Evolutionary conservation across 2,797 vertebrate species (phyloP).

Genomic region (Anas flavirostris): DNA sequence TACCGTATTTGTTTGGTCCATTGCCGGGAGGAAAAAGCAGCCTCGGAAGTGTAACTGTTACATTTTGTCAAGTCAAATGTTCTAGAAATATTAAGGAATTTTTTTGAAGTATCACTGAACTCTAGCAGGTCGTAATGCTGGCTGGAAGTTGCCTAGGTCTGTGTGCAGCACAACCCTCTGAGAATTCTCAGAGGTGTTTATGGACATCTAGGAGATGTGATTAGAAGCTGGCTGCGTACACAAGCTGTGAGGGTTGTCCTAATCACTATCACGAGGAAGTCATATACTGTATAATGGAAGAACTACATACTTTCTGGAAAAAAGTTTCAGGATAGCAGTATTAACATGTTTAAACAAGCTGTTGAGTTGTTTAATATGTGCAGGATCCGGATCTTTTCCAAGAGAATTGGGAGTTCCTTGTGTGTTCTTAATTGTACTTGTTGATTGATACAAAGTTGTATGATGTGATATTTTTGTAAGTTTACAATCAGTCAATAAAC

Average conservation of each 20-base stretch:
- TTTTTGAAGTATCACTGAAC: background rate
- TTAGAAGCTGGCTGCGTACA: background rate
- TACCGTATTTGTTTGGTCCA: background rate
- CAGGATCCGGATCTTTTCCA: background rate
- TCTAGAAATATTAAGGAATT: background rate
- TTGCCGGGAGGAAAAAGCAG: background rate
- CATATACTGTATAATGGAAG: conserved; percentile 4
- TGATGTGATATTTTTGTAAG: conserved; percentile 34
- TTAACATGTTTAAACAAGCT: background rate
- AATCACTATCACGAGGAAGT: background rate
- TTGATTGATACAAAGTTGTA: background rate
- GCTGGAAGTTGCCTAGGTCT: background rate
- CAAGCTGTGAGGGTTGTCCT: background rate
- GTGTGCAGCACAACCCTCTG: background rate
- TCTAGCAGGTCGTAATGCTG: background rate
- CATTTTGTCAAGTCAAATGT: background rate
- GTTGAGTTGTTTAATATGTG: background rate
- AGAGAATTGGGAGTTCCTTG: background rate
- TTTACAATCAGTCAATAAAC: conserved; percentile 26
- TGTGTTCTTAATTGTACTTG: background rate
- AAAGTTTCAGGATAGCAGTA: background rate
- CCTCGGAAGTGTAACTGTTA: background rate
- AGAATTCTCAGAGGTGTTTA: background rate
- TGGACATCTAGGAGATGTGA: background rate
- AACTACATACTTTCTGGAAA: background rate